Conservation (phyloP, 2,797 vertebrate genomes). For the Coccyzus lansbergi region DNA sequence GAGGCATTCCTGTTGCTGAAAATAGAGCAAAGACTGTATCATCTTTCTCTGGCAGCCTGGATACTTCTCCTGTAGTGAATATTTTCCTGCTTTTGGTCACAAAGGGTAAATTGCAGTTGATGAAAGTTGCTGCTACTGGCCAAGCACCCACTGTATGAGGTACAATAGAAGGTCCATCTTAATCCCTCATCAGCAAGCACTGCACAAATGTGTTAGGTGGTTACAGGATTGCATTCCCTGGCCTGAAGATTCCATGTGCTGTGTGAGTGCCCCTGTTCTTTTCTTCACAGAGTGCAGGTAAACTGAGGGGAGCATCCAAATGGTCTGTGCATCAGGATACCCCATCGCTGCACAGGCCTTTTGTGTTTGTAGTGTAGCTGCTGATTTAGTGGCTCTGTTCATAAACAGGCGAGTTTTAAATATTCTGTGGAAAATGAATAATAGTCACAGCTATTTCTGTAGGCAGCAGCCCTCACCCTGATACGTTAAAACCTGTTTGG, state of each 20-base stretch:
- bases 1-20: background rate
- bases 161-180: background rate
- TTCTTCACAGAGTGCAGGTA: background rate
- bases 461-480: background rate
- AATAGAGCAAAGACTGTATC: background rate
- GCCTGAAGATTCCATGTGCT: background rate
- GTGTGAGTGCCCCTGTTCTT: background rate
- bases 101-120: background rate
- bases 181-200: background rate
- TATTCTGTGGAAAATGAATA: background rate
- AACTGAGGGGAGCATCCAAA: background rate
- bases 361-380: fast-evolving
- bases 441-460: background rate
- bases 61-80: background rate
- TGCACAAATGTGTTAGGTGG: background rate
- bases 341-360: background rate
- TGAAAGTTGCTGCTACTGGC: background rate
- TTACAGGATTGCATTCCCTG: background rate
- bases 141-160: background rate
- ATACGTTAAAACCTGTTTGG: background rate
- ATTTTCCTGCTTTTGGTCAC: background rate
- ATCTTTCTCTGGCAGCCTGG: background rate
- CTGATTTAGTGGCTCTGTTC: background rate
- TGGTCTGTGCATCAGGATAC: fast-evolving
- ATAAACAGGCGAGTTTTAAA: background rate